These are phyloP conservation scores for Bombus confusus DNA, from an alignment of 1,140 invertebrate species.

Conservation along the genomic window DNA sequence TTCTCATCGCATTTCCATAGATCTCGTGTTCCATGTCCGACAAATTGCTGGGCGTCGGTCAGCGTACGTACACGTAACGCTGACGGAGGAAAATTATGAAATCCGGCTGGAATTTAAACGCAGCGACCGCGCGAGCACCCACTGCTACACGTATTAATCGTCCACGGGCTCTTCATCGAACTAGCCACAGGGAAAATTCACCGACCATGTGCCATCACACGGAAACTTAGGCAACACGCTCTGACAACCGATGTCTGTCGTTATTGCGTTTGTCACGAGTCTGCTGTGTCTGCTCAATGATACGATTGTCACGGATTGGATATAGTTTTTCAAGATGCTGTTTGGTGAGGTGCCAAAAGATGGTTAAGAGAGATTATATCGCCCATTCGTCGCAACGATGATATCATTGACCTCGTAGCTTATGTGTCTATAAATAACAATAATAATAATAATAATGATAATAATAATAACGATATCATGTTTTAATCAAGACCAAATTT, in stretches of 20 bases:
- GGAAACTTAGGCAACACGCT: background rate
- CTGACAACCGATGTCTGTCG: background rate
- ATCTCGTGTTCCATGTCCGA: background rate
- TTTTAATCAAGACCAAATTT: too few relatives aligned
- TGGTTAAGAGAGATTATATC: too few relatives aligned
- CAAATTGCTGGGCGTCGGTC: conserved; percentile 23
- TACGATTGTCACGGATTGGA: background rate
- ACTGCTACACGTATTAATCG: conserved; percentile 33
- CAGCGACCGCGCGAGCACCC: background rate
- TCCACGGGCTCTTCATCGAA: background rate
- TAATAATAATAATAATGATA: background rate
- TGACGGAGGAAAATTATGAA: conserved; percentile 43
- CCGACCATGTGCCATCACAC: background rate
- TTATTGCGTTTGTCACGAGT: background rate
- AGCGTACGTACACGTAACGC: background rate
- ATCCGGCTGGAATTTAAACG: conserved; percentile 40
- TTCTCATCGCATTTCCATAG: conserved; percentile 37
- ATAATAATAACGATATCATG: too few relatives aligned
- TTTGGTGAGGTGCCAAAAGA: background rate
- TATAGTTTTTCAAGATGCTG: background rate
- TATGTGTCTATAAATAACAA: too few relatives aligned
- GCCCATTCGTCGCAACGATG: too few relatives aligned
- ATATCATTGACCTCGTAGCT: too few relatives aligned
- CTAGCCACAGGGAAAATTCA: background rate
- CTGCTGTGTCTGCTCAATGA: background rate